Percentiles rank a stretch among this genome's conserved stretches.
Evolutionary conservation across 1,140 invertebrate species (phyloP).

Genomic region (Drosophila lacertosa): DNA sequence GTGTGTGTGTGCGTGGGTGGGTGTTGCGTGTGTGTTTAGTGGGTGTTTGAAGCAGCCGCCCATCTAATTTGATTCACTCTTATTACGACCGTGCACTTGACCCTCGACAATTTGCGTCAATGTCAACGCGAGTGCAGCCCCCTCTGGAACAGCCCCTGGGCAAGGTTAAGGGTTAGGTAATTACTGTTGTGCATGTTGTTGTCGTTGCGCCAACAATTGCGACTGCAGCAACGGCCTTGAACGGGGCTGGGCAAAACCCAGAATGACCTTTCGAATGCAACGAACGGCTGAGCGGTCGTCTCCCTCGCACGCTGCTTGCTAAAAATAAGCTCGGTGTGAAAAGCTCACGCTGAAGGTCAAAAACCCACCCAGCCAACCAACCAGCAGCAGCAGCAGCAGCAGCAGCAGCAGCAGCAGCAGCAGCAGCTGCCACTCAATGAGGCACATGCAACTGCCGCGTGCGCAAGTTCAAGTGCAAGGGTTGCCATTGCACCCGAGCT

Average conservation of each 20-base stretch:
- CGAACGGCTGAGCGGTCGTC: background rate
- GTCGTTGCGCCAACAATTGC: conserved; percentile 40
- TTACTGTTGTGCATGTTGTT: conserved; percentile 49
- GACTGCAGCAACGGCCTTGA: conserved; percentile 65
- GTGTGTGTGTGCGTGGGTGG: background rate
- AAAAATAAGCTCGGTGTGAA: conserved; percentile 71
- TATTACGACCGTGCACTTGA: conserved; percentile 68
- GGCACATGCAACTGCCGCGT: conserved; percentile 74
- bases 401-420: background rate
- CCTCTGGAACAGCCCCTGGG: too few relatives aligned
- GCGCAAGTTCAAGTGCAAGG: conserved; percentile 81
- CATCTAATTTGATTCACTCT: conserved; percentile 71
- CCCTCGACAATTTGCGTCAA: conserved; percentile 77
- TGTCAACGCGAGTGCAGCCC: conserved; percentile 56
- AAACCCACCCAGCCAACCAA: conserved; percentile 43
- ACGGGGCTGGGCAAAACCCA: conserved; percentile 52
- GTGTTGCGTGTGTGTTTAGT: background rate
- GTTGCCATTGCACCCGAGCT: conserved; percentile 58
- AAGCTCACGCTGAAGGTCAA: conserved; percentile 75
- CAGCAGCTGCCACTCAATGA: conserved; percentile 8
- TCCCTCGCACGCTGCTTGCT: conserved; percentile 36
- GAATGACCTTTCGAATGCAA: conserved; percentile 73
- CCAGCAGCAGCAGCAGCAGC: conserved; percentile 8
- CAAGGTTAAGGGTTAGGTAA: conserved; percentile 56
- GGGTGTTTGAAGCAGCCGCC: conserved; percentile 1